Evolutionary conservation across 2,113 vertebrate species (phyloP).

Genomic region (Hypocryptadius cinnamomeus): DNA sequence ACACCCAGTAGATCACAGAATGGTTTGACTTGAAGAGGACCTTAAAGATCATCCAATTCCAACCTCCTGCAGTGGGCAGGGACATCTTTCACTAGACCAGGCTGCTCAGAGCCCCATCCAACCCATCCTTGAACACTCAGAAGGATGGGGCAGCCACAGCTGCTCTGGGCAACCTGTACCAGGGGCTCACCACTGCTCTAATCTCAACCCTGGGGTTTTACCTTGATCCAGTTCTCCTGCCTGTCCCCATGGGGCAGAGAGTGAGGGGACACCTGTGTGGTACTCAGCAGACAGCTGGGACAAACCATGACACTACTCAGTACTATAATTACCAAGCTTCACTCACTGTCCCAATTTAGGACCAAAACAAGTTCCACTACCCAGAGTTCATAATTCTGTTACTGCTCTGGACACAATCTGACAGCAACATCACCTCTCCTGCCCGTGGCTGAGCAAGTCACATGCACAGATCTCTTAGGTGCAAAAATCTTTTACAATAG

Average conservation of each 20-base stretch:
- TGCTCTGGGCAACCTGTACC: background rate
- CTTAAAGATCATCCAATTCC: background rate
- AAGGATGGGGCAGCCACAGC: background rate
- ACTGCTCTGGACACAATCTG: background rate
- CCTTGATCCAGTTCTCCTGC: background rate
- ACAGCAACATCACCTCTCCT: background rate
- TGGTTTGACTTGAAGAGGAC: background rate
- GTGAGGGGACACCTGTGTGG: background rate
- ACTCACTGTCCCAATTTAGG: background rate
- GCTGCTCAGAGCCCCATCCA: background rate
- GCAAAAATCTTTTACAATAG: background rate
- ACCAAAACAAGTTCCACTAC: background rate
- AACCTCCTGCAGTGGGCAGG: background rate
- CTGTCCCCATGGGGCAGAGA: background rate
- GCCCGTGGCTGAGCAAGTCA: background rate
- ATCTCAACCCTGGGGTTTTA: background rate
- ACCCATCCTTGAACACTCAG: background rate
- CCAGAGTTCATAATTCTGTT: background rate
- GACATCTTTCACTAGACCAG: background rate
- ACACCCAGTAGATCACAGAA: background rate
- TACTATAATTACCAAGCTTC: background rate
- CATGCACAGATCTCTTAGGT: fast-evolving
- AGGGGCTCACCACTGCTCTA: background rate
- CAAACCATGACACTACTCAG: background rate
- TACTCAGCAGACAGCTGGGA: background rate